Percentiles rank a stretch among this genome's conserved stretches.
These are phyloP conservation scores for Bufo gargarizans DNA, from an alignment of 2,113 vertebrate genomes.

Conservation along the genomic window DNA sequence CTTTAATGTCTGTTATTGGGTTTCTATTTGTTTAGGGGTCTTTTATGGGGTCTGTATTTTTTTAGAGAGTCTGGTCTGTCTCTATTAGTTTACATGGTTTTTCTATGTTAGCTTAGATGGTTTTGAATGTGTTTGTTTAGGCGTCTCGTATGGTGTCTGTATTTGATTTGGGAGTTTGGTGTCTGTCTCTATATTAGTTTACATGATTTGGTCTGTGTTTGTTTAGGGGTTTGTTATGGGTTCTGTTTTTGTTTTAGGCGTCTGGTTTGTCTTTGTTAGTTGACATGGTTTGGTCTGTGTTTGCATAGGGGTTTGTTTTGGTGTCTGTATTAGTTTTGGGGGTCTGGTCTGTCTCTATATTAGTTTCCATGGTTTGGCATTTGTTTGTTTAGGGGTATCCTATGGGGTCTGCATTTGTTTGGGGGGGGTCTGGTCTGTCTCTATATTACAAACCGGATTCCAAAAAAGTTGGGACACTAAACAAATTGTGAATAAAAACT, in stretches of 20 bases:
- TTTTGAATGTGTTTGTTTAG: not conserved
- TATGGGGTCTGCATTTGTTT: not conserved
- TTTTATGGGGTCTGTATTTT: not conserved
- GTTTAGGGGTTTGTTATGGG: no score
- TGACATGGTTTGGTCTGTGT: no score
- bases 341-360: no score
- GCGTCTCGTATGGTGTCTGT: not conserved
- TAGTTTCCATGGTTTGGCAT: no score
- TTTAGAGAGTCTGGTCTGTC: not conserved
- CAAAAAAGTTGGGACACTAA: no score
- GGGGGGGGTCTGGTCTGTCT: no score
- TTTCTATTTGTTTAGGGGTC: not conserved
- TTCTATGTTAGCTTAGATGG: not conserved
- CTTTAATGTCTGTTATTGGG: no score
- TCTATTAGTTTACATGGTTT: not conserved
- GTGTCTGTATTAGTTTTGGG: not conserved
- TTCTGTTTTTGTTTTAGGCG: not conserved
- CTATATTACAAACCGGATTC: no score
- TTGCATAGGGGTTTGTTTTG: not conserved
- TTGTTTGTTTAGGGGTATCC: not conserved
- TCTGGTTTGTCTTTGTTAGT: not conserved
- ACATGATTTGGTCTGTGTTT: not conserved
- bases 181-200: not conserved
- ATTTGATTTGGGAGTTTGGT: not conserved
- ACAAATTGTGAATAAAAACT: no score